phyloP scores from a whole-genome alignment of 2,113 vertebrate species.

The Tamias sibiricus region DNA sequence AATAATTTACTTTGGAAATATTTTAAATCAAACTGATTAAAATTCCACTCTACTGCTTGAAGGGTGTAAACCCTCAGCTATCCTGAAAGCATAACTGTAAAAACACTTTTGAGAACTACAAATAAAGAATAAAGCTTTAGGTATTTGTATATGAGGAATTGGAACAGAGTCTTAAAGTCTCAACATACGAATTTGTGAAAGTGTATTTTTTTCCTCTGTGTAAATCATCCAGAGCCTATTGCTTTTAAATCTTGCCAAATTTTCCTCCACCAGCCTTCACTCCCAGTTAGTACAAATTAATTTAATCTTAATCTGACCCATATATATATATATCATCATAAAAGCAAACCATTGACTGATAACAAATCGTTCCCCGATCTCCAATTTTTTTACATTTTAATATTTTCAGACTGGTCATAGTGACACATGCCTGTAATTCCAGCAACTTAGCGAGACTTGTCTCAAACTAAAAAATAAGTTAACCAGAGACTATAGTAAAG shows the following conservation, averaged over 20 bases:
- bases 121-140: slow-evolving; percentile 34
- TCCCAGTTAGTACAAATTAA: background rate
- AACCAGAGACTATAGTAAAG: too few relatives aligned
- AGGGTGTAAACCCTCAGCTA: background rate
- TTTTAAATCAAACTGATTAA: slow-evolving; percentile 11
- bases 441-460: too few relatives aligned
- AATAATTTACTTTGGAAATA: slow-evolving; percentile 3
- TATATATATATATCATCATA: background rate
- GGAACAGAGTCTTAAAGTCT: background rate
- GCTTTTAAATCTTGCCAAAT: slow-evolving; percentile 50
- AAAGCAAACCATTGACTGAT: background rate
- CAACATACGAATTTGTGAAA: slow-evolving; percentile 45
- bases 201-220: background rate
- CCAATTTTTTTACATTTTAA: background rate
- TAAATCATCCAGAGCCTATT: background rate
- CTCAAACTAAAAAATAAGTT: too few relatives aligned
- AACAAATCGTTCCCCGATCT: background rate
- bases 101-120: background rate
- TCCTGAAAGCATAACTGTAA: slow-evolving; percentile 3
- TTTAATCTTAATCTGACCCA: slow-evolving; percentile 23
- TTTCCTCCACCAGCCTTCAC: background rate
- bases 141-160: background rate
- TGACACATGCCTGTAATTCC: too few relatives aligned
- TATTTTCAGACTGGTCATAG: background rate
- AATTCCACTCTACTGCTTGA: background rate